Evolutionary conservation across 2,888 invertebrate species (phyloP).

Genomic region (Eubasilissa splendida): DNA sequence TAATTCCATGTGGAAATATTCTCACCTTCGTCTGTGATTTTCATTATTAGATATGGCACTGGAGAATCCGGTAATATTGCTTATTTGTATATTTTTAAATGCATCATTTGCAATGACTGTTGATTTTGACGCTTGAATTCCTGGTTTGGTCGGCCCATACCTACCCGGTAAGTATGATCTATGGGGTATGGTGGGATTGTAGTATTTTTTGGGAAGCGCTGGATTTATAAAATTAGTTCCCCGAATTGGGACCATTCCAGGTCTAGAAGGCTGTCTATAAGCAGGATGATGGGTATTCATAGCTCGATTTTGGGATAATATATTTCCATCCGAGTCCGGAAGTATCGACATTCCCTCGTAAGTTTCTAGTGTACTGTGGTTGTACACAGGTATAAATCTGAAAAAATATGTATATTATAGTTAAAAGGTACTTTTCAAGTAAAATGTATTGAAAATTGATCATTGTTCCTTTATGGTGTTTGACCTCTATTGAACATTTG

Average conservation of each 20-base stretch:
- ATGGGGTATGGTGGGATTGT: background rate
- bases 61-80: conserved; percentile 4
- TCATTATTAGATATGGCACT: background rate
- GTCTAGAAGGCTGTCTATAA: no score
- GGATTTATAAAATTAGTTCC: no score
- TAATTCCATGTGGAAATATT: no score
- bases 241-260: no score
- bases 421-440: no score
- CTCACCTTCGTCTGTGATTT: background rate
- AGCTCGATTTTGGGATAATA: no score
- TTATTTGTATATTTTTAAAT: conserved; percentile 38
- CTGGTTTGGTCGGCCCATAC: background rate
- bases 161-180: conserved; percentile 3
- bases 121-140: background rate
- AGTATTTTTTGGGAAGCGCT: background rate
- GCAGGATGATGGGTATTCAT: no score
- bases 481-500: no score
- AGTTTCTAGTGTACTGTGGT: background rate
- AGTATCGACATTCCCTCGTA: conserved; percentile 10
- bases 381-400: background rate
- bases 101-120: background rate
- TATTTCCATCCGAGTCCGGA: conserved; percentile 6
- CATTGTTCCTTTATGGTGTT: no score
- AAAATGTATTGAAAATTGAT: no score
- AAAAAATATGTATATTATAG: background rate